Conservation (phyloP, 92 coral and sea anemone genomes). For the Metridium senile region DNA sequence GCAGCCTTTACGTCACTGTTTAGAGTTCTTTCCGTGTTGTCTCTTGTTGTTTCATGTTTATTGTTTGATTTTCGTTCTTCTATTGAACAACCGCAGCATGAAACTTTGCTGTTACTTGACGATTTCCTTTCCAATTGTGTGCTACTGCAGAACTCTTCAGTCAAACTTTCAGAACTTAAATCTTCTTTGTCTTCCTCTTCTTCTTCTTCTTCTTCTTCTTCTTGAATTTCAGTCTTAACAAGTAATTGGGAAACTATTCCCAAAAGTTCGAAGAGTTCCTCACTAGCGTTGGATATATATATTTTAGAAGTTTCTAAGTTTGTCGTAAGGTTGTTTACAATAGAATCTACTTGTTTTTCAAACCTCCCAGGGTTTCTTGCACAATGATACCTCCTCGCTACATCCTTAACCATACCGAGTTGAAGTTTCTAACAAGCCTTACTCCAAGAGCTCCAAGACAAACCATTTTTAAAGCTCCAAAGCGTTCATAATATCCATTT, state of each 20-base stretch:
- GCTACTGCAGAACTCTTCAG: background rate
- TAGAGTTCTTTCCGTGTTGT: slow-evolving; percentile 20
- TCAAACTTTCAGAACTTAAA: background rate
- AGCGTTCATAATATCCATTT: background rate
- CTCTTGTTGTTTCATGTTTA: background rate
- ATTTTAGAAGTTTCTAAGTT: slow-evolving; percentile 28
- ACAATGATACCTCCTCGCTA: background rate
- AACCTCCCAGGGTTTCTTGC: slow-evolving; percentile 10
- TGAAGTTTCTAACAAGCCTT: background rate
- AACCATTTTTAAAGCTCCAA: background rate
- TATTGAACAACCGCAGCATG: slow-evolving; percentile 18
- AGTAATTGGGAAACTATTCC: slow-evolving; percentile 4
- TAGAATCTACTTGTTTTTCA: slow-evolving; percentile 21
- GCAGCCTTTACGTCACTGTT: slow-evolving; percentile 18
- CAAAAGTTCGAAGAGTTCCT: slow-evolving; percentile 24
- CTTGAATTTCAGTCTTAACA: background rate
- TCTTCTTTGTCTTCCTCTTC: background rate
- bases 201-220: background rate
- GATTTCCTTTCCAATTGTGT: background rate
- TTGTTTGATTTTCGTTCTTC: slow-evolving; percentile 18
- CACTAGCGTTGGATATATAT: slow-evolving; percentile 17
- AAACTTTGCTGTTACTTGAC: background rate
- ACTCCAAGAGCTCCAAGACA: background rate
- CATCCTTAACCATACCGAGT: slow-evolving; percentile 8
- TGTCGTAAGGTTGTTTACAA: slow-evolving; percentile 16